These are phyloP conservation scores for Lasioglossum oenotherae DNA, from an alignment of 2,888 invertebrate genomes.

Conservation along the genomic window DNA sequence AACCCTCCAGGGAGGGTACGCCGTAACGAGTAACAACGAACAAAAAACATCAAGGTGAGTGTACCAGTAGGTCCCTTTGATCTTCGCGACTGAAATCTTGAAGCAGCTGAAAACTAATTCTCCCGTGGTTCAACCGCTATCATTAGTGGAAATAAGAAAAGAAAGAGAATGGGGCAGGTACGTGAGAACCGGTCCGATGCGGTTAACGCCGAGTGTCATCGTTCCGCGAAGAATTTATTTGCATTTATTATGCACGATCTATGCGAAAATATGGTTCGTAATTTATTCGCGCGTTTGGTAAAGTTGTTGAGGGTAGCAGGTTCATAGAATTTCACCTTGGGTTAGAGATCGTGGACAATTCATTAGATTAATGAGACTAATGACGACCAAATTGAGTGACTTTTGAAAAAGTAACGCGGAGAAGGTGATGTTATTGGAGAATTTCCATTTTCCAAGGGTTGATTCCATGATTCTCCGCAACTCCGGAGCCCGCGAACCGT, in stretches of 20 bases:
- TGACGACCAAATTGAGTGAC: background rate
- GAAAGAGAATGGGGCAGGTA: background rate
- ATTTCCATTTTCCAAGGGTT: background rate
- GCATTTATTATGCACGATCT: constrained; percentile 7
- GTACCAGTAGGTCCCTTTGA: constrained; percentile 26
- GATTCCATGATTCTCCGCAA: background rate
- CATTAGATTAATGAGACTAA: background rate
- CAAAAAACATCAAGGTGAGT: constrained; percentile 6
- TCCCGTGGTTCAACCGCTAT: background rate
- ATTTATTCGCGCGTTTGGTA: constrained; percentile 12
- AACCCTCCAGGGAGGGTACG: constrained; percentile 34
- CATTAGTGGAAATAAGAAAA: background rate
- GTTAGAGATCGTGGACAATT: background rate
- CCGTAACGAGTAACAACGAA: constrained; percentile 38
- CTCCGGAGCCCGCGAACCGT: background rate
- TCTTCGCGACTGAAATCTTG: background rate
- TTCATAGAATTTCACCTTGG: background rate
- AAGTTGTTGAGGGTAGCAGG: background rate
- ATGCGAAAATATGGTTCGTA: background rate
- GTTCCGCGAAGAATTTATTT: constrained; percentile 14
- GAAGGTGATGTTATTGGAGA: background rate
- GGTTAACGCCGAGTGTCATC: constrained; percentile 6
- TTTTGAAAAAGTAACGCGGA: background rate
- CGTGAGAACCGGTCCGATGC: background rate
- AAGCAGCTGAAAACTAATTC: constrained; percentile 1